These are phyloP conservation scores for Eledona agricola DNA, from an alignment of 2,888 invertebrate genomes.

Conservation along the genomic window DNA sequence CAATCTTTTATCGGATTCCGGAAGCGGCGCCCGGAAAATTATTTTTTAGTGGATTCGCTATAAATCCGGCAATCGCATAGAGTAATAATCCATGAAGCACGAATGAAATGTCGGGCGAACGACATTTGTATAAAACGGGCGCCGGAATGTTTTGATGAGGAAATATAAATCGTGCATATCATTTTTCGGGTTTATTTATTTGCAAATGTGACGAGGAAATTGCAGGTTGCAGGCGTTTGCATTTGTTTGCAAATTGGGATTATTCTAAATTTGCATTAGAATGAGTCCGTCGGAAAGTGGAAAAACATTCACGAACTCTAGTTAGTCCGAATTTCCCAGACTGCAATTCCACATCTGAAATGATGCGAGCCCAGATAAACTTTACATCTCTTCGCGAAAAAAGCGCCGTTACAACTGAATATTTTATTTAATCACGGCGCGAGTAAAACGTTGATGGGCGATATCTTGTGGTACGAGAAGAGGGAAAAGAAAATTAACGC, in stretches of 20 bases:
- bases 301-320: no score
- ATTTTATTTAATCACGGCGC: no score
- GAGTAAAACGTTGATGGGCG: slow-evolving; percentile 8
- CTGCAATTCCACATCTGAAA: slow-evolving; percentile 1
- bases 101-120: slow-evolving; percentile 14
- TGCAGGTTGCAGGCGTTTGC: no score
- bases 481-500: slow-evolving; percentile 42
- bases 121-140: slow-evolving; percentile 1
- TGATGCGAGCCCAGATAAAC: slow-evolving; percentile 1
- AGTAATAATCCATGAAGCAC: slow-evolving; percentile 16
- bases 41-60: slow-evolving; percentile 1
- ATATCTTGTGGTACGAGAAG: slow-evolving; percentile 18
- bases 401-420: slow-evolving; percentile 6
- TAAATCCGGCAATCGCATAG: slow-evolving; percentile 15
- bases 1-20: slow-evolving; percentile 18
- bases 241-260: no score
- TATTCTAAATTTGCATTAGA: no score
- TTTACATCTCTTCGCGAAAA: no score
- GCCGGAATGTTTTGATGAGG: neutral
- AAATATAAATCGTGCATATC: no score
- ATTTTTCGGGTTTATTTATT: slow-evolving; percentile 18
- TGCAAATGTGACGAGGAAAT: no score
- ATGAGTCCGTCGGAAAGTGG: no score
- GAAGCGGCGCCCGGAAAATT: slow-evolving; percentile 12
- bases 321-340: no score